Percentiles rank a stretch among this genome's conserved stretches.
These are phyloP conservation scores for Alosa sapidissima DNA, from an alignment of 2,797 vertebrate species.

Conservation along the genomic window DNA sequence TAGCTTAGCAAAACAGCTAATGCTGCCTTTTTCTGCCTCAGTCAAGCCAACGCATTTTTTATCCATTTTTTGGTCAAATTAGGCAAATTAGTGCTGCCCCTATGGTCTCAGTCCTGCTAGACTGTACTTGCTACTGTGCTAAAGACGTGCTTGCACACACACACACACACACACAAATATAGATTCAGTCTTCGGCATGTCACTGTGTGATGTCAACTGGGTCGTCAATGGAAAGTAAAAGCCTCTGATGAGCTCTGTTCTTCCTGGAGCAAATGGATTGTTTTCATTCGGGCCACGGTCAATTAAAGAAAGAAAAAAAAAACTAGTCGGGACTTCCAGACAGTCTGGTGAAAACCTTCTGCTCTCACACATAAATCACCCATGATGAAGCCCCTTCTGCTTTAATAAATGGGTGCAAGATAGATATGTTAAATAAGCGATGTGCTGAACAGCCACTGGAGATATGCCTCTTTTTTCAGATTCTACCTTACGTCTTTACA, in stretches of 20 bases:
- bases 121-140: neutral
- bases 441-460: conserved; percentile 39
- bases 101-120: neutral
- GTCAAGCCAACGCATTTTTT: neutral
- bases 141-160: neutral
- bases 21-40: neutral
- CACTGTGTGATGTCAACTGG: neutral
- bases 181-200: neutral
- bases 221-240: neutral
- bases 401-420: conserved; percentile 69
- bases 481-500: neutral
- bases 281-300: neutral
- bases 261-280: neutral
- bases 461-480: neutral
- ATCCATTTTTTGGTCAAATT: neutral
- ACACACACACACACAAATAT: neutral
- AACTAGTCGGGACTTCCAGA: neutral
- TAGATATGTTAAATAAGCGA: conserved; percentile 59
- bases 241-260: neutral
- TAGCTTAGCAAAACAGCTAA: no score
- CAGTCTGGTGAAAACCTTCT: neutral
- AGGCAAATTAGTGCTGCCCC: neutral
- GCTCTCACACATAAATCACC: conserved; percentile 40
- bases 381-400: conserved; percentile 67
- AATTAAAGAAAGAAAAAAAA: neutral